phyloP scores from a whole-genome alignment of 2,797 vertebrate genomes.

The Sus cebifrons region DNA sequence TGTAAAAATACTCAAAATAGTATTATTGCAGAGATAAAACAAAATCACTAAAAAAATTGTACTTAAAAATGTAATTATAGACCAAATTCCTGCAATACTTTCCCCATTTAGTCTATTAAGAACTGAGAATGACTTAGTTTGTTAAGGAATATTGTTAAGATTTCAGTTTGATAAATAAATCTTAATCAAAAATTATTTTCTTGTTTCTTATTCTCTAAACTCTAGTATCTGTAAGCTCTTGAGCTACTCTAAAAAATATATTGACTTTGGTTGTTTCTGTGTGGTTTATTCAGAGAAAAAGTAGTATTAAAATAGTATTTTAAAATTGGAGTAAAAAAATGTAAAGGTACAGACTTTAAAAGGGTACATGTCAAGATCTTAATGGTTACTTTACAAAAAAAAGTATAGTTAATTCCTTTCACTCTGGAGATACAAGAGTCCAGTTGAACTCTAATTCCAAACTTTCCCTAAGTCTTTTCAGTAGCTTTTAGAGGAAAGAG shows the following conservation, averaged over 20 bases:
- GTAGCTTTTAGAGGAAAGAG: not conserved
- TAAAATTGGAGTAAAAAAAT: not conserved
- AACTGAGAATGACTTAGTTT: conserved; percentile 11
- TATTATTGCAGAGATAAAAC: not conserved
- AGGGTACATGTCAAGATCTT: not conserved
- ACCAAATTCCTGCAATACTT: not conserved
- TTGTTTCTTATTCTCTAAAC: not conserved
- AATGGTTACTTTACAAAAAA: not conserved
- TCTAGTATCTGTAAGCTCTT: not conserved
- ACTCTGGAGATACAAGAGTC: not conserved
- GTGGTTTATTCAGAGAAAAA: not conserved
- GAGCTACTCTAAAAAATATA: not conserved
- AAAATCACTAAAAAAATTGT: not conserved
- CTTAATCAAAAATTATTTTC: not conserved
- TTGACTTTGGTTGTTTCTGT: not conserved
- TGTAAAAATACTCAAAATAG: not conserved
- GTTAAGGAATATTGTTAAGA: conserved; percentile 7
- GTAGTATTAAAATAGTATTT: not conserved
- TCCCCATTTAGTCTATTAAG: not conserved
- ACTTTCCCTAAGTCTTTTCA: not conserved
- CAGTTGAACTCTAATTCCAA: not conserved
- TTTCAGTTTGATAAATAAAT: conserved; percentile 36
- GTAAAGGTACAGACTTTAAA: not conserved
- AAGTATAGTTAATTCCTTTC: not conserved
- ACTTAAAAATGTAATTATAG: conserved; percentile 17